A percentile compares a stretch with the other conserved stretches of the same genome.
Conservation (phyloP, 2,888 invertebrate species). For the Scrobipalpa atriplicella region DNA sequence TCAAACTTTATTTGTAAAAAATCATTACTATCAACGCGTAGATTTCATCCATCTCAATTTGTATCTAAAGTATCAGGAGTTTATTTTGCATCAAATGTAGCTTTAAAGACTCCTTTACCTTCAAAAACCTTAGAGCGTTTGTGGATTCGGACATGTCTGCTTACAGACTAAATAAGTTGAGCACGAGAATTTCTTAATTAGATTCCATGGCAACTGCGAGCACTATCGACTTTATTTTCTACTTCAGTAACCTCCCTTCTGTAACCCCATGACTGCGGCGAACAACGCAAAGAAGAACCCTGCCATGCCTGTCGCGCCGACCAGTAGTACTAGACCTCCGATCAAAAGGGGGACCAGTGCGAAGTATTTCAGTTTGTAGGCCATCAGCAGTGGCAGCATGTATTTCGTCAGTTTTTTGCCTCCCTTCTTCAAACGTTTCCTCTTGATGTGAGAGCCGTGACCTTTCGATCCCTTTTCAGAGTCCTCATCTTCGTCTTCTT, state of each 20-base stretch:
- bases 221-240: constrained; percentile 57
- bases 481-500: constrained; percentile 58
- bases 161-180: constrained; percentile 36
- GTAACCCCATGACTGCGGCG: constrained; percentile 91
- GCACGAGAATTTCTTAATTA: constrained; percentile 48
- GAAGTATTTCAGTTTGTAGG: constrained; percentile 93
- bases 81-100: background rate
- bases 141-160: constrained; percentile 6
- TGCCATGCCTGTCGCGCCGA: constrained; percentile 90
- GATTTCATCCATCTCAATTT: too few relatives aligned
- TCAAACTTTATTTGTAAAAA: background rate
- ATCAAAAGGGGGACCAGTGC: constrained; percentile 89
- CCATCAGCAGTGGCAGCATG: constrained; percentile 88
- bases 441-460: constrained; percentile 29
- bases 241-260: constrained; percentile 72
- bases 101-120: background rate
- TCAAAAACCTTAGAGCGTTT: background rate
- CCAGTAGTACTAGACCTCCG: constrained; percentile 87
- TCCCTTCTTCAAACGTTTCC: constrained; percentile 77
- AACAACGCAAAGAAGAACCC: constrained; percentile 95
- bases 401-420: constrained; percentile 86
- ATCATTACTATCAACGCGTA: background rate
- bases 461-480: constrained; percentile 45
- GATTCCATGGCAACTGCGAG: constrained; percentile 70
- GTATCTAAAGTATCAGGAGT: background rate